Conservation (phyloP, 2,113 vertebrate genomes). For the Salvelinus sp. region DNA sequence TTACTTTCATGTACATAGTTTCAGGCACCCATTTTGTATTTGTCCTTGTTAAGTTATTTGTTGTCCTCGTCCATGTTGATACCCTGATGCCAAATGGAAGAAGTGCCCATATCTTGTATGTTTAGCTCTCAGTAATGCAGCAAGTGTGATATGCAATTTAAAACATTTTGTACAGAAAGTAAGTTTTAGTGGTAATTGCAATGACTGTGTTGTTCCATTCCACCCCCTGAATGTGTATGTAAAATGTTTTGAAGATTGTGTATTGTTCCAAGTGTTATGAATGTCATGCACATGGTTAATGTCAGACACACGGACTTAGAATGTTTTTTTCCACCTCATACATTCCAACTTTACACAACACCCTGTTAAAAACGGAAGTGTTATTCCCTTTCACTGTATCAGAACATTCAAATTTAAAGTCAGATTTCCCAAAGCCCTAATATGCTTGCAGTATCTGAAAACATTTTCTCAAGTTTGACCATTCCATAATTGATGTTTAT, state of each 20-base stretch:
- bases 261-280: background rate
- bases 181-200: background rate
- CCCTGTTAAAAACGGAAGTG: background rate
- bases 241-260: background rate
- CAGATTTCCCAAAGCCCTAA: background rate
- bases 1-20: too few relatives aligned
- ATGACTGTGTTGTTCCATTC: background rate
- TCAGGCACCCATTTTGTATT: too few relatives aligned
- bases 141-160: background rate
- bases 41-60: too few relatives aligned
- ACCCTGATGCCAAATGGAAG: background rate
- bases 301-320: background rate
- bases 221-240: background rate
- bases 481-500: conserved; percentile 73
- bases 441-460: conserved; percentile 2
- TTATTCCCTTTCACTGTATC: background rate
- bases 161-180: background rate
- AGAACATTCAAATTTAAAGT: background rate
- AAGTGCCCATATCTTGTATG: conserved; percentile 18
- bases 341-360: background rate
- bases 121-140: background rate
- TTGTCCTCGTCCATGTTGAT: background rate
- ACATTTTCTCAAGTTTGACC: conserved; percentile 59
- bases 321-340: background rate
- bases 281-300: background rate